Evolutionary conservation across 2,888 invertebrate species (phyloP).

Genomic region (Melanostoma scalare): DNA sequence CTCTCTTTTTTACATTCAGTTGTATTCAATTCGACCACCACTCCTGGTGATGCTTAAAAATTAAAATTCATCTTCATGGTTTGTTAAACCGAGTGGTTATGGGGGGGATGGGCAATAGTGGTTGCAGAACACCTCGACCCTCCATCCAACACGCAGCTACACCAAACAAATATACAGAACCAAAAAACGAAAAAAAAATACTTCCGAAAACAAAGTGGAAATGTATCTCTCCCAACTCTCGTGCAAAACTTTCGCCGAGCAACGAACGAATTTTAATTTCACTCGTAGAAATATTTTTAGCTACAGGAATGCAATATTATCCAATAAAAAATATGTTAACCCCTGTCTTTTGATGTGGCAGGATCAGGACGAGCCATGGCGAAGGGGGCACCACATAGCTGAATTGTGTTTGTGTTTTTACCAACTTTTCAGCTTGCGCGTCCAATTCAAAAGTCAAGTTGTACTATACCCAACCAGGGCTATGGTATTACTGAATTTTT

Average conservation of each 20-base stretch:
- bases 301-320: slow-evolving; percentile 71
- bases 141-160: slow-evolving; percentile 42
- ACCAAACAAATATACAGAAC: slow-evolving; percentile 12
- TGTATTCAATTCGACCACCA: slow-evolving; percentile 64
- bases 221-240: slow-evolving; percentile 42
- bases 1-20: slow-evolving; percentile 34
- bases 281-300: slow-evolving; percentile 71
- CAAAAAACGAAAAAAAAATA: slow-evolving; percentile 21
- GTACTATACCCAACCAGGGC: neutral
- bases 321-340: slow-evolving; percentile 72
- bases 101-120: slow-evolving; percentile 1
- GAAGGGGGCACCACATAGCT: neutral
- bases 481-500: slow-evolving; percentile 69
- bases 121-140: slow-evolving; percentile 21
- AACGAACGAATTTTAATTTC: slow-evolving; percentile 71
- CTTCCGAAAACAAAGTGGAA: slow-evolving; percentile 27
- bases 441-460: slow-evolving; percentile 51
- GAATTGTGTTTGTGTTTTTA: slow-evolving; percentile 62
- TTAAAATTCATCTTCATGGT: slow-evolving; percentile 72
- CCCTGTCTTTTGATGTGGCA: slow-evolving; percentile 59
- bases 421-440: slow-evolving; percentile 25
- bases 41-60: slow-evolving; percentile 62
- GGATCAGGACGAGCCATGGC: neutral
- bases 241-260: slow-evolving; percentile 64
- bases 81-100: slow-evolving; percentile 55